Percentiles rank a stretch among this genome's conserved stretches.
phyloP scores from a whole-genome alignment of 2,888 invertebrate species.

The Zygothrica quintamaculata region DNA sequence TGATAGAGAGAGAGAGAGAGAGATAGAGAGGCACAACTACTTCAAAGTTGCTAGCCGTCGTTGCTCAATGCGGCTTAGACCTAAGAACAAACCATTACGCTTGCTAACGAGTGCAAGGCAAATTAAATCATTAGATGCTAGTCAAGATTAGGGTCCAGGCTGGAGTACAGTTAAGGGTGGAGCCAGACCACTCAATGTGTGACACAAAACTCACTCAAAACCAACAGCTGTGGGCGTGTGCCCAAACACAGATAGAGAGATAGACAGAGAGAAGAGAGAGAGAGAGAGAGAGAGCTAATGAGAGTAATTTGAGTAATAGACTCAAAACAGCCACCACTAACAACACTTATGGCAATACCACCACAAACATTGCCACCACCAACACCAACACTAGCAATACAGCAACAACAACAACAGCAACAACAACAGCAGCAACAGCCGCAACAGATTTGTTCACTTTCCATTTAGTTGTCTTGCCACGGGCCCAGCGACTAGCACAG shows the following conservation, averaged over 20 bases:
- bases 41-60: slow-evolving; percentile 3
- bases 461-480: slow-evolving; percentile 77
- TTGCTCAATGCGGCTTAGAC: slow-evolving; percentile 63
- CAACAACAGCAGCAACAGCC: slow-evolving; percentile 33
- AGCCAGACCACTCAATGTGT: slow-evolving; percentile 55
- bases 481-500: slow-evolving; percentile 54
- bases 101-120: slow-evolving; percentile 84
- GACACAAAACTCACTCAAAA: slow-evolving; percentile 55
- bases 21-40: slow-evolving; percentile 5
- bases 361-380: slow-evolving; percentile 20
- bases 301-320: slow-evolving; percentile 25
- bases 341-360: slow-evolving; percentile 37
- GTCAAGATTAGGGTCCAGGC: slow-evolving; percentile 59
- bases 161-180: slow-evolving; percentile 37
- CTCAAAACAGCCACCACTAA: slow-evolving; percentile 55
- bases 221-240: slow-evolving; percentile 64
- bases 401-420: slow-evolving; percentile 9
- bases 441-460: slow-evolving; percentile 69
- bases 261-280: slow-evolving; percentile 12
- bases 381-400: slow-evolving; percentile 21
- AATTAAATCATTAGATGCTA: slow-evolving; percentile 85
- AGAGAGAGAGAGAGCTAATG: slow-evolving; percentile 24
- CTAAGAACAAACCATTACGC: slow-evolving; percentile 83
- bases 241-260: slow-evolving; percentile 5
- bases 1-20: slow-evolving; percentile 16